Conservation (phyloP, 2,113 vertebrate species). For the Tauraco erythrolophus region DNA sequence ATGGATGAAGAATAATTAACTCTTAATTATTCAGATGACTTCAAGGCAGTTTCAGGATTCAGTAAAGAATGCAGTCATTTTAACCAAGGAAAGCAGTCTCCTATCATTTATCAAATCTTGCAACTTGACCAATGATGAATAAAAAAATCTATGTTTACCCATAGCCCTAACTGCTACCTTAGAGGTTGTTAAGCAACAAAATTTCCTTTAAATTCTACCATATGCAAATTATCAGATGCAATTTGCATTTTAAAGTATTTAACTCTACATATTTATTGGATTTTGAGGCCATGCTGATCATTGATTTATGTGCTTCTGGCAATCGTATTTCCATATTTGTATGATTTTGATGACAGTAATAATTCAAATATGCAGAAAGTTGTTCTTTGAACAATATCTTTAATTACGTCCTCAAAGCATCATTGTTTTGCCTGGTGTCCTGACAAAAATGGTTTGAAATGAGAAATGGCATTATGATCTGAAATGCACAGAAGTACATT, state of each 20-base stretch:
- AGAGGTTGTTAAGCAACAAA: slow-evolving; percentile 96
- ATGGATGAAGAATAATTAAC: slow-evolving; percentile 99
- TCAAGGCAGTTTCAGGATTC: slow-evolving; percentile 97
- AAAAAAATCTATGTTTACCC: slow-evolving; percentile 85
- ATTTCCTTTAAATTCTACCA: slow-evolving; percentile 98
- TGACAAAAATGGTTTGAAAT: slow-evolving; percentile 87
- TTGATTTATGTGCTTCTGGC: slow-evolving; percentile 99
- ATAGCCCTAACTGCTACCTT: slow-evolving; percentile 90
- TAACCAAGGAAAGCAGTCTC: slow-evolving; percentile 91
- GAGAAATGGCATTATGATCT: slow-evolving; percentile 85
- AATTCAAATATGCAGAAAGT: slow-evolving; percentile 99
- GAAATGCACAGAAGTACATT: slow-evolving; percentile 81
- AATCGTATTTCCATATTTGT: slow-evolving; percentile 99
- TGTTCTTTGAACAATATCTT: slow-evolving; percentile 99
- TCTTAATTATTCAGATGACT: slow-evolving; percentile 99
- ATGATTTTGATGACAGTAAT: slow-evolving; percentile 99
- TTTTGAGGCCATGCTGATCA: slow-evolving; percentile 99
- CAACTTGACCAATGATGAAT: slow-evolving; percentile 95
- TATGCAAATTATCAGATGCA: slow-evolving; percentile 96
- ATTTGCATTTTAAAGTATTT: slow-evolving; percentile 99
- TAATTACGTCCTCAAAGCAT: slow-evolving; percentile 99
- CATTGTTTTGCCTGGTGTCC: slow-evolving; percentile 89
- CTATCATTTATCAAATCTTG: slow-evolving; percentile 93
- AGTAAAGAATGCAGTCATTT: slow-evolving; percentile 91
- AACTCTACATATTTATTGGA: slow-evolving; percentile 99